Evolutionary conservation across 2,113 vertebrate genomes (phyloP).

Genomic region (Ceyx margarethae): DNA sequence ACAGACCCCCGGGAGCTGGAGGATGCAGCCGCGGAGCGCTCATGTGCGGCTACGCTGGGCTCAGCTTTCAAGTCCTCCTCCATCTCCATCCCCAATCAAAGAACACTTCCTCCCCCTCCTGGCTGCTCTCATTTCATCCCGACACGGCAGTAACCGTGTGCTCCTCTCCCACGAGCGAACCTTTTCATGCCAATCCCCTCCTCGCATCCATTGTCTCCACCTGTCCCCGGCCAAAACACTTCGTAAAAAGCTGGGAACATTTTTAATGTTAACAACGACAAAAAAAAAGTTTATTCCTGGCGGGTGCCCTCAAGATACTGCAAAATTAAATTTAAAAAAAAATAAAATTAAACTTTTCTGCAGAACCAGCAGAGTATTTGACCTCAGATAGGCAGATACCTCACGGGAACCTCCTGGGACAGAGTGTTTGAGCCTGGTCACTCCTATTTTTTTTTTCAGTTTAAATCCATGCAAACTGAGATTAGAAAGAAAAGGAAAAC

Average conservation of each 20-base stretch:
- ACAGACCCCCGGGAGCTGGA: background rate
- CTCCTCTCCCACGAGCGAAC: background rate
- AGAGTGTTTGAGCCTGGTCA: background rate
- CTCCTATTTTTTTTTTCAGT: background rate
- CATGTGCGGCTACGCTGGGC: background rate
- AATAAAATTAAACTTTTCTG: accelerated
- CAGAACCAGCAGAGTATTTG: background rate
- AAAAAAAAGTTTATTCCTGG: background rate
- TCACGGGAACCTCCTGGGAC: background rate
- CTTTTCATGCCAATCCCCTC: background rate
- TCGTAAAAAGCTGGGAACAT: background rate
- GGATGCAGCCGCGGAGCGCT: background rate
- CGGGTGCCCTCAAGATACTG: accelerated
- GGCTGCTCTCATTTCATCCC: conserved; percentile 34
- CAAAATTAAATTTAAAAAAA: accelerated
- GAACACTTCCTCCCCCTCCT: conserved; percentile 63
- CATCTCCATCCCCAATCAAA: background rate
- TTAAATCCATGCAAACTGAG: background rate
- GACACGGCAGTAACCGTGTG: accelerated
- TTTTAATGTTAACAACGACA: too few relatives aligned
- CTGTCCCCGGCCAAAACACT: background rate
- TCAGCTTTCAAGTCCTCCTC: background rate
- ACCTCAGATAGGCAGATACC: background rate
- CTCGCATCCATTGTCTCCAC: accelerated
- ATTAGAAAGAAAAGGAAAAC: background rate